Conservation (phyloP, 2,888 invertebrate species). For the Megastigmus dorsalis region DNA sequence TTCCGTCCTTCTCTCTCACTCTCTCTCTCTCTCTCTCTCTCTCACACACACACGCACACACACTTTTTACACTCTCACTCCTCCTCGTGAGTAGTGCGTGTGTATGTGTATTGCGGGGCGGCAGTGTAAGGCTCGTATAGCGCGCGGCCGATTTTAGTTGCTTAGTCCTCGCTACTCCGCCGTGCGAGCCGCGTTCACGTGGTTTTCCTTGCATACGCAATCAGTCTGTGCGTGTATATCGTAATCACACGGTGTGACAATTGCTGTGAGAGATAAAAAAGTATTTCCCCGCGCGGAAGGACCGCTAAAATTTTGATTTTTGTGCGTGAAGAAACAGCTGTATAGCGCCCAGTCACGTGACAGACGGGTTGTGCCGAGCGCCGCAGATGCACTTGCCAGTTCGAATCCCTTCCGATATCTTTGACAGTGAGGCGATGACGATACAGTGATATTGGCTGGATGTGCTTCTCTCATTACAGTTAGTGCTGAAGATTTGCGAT, state of each 20-base stretch:
- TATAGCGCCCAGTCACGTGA: slow-evolving; percentile 30
- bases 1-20: slow-evolving; percentile 41
- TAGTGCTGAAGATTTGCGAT: too few species aligned
- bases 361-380: neutral
- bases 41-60: neutral
- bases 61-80: neutral
- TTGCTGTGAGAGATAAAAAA: too few species aligned
- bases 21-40: slow-evolving; percentile 56
- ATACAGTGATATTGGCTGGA: too few species aligned
- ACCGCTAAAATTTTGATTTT: too few species aligned
- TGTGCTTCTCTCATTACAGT: too few species aligned
- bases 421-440: too few species aligned
- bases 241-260: too few species aligned
- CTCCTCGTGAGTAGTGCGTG: neutral
- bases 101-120: neutral
- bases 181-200: slow-evolving; percentile 59
- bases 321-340: too few species aligned
- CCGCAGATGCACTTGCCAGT: too few species aligned
- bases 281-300: neutral
- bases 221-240: too few species aligned
- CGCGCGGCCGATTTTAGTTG: slow-evolving; percentile 67
- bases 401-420: too few species aligned
- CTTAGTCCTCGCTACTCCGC: slow-evolving; percentile 71
- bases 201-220: neutral
- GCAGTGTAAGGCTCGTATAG: slow-evolving; percentile 19